These are phyloP conservation scores for Drymonia ruficornis DNA, from an alignment of 2,888 invertebrate species.

Conservation along the genomic window DNA sequence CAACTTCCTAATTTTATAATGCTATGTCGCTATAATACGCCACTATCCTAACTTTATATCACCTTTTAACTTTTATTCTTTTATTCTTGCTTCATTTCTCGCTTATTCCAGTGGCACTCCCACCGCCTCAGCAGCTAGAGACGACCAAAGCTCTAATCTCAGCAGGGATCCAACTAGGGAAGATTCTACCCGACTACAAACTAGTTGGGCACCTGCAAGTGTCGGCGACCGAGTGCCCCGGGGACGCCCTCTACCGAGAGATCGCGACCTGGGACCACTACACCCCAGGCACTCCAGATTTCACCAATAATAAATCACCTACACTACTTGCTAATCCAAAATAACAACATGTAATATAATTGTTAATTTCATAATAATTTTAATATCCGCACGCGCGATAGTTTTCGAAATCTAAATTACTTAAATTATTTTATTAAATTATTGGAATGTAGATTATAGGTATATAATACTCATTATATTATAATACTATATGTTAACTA, in stretches of 20 bases:
- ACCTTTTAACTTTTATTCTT: background rate
- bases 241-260: slow-evolving; percentile 83
- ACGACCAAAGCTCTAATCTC: slow-evolving; percentile 84
- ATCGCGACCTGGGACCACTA: slow-evolving; percentile 87
- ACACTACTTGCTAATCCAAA: background rate
- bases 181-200: slow-evolving; percentile 83
- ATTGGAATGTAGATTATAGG: too few relatives aligned
- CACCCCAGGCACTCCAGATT: slow-evolving; percentile 28
- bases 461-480: too few relatives aligned
- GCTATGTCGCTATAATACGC: too few relatives aligned
- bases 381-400: too few relatives aligned
- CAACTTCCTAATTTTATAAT: too few relatives aligned
- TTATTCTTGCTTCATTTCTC: background rate
- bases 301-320: slow-evolving; percentile 4
- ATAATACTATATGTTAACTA: too few relatives aligned
- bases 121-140: slow-evolving; percentile 83
- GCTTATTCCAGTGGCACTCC: slow-evolving; percentile 82
- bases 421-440: slow-evolving; percentile 8
- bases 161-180: slow-evolving; percentile 82
- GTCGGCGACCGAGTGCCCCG: slow-evolving; percentile 87
- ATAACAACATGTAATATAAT: background rate
- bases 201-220: slow-evolving; percentile 86
- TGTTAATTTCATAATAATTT: too few relatives aligned
- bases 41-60: too few relatives aligned
- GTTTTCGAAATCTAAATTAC: too few relatives aligned